These are phyloP conservation scores for Periphyllus acericola DNA, from an alignment of 2,888 invertebrate genomes.

Conservation along the genomic window DNA sequence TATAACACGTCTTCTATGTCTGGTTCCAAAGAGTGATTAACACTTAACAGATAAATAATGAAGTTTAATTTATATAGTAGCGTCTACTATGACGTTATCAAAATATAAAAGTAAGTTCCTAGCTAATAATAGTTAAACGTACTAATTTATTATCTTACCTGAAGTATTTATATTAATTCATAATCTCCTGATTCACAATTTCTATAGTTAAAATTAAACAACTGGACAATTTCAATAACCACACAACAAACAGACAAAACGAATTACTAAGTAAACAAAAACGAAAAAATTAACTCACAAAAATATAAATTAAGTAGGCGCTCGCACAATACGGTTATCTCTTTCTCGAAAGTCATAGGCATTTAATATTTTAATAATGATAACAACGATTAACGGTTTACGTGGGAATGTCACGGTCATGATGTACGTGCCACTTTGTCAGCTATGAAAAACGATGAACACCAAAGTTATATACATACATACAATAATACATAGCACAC, in stretches of 20 bases:
- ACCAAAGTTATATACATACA: no score
- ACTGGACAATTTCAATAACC: not conserved
- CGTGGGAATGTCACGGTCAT: not conserved
- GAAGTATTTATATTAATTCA: not conserved
- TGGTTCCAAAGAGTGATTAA: not conserved
- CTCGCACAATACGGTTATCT: not conserved
- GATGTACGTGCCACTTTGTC: not conserved
- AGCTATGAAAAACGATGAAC: not conserved
- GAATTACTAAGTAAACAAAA: not conserved
- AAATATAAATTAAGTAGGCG: not conserved
- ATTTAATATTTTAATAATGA: not conserved
- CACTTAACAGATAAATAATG: no score
- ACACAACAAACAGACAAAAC: not conserved
- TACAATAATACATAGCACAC: no score
- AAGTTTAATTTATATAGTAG: no score
- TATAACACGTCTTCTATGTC: not conserved
- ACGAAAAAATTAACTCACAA: not conserved
- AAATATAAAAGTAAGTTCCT: not conserved
- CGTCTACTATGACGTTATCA: not conserved
- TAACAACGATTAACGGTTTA: slow-evolving; percentile 33
- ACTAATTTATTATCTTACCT: not conserved
- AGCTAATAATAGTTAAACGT: not conserved
- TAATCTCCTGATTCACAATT: not conserved
- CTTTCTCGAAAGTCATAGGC: not conserved
- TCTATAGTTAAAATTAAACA: not conserved